Evolutionary conservation across 2,888 invertebrate genomes (phyloP).

Genomic region (Drosophila subsilvestris): DNA sequence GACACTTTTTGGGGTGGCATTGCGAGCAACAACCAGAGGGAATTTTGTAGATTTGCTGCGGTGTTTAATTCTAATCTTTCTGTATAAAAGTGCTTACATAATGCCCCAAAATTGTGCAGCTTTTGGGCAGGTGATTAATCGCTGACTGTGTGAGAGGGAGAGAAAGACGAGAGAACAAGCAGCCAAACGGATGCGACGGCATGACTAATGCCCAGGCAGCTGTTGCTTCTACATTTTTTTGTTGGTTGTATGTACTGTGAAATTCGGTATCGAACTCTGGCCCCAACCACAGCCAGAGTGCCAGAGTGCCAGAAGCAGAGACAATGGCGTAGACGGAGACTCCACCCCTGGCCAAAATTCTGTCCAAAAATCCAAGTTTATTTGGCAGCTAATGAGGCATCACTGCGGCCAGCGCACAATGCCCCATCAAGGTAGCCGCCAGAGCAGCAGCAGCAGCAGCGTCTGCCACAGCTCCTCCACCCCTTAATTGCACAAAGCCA

Average conservation of each 20-base stretch:
- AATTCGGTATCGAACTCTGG: conserved; percentile 70
- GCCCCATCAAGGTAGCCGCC: conserved; percentile 58
- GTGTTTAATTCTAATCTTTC: conserved; percentile 36
- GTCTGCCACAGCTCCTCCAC: conserved; percentile 13
- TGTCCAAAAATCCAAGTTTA: conserved; percentile 49
- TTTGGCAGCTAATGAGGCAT: conserved; percentile 57
- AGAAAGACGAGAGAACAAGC: conserved; percentile 15
- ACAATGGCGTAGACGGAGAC: conserved; percentile 52
- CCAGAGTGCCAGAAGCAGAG: conserved; percentile 7
- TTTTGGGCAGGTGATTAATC: conserved; percentile 50
- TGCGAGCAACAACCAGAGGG: conserved; percentile 26
- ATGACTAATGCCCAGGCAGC: conserved; percentile 73
- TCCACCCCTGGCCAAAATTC: conserved; percentile 43
- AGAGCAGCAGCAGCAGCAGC: too few species aligned
- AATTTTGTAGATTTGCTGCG: conserved; percentile 6
- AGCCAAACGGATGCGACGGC: conserved; percentile 45
- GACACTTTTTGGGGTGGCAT: conserved; percentile 29
- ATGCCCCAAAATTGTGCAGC: conserved; percentile 48
- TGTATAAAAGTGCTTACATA: conserved; percentile 63
- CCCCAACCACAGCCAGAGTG: conserved; percentile 52
- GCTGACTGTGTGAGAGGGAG: conserved; percentile 13
- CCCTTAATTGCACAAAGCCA: conserved; percentile 45
- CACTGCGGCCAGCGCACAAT: conserved; percentile 41
- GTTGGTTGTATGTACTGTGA: conserved; percentile 8
- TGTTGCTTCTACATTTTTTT: conserved; percentile 57